Percentiles rank a stretch among this genome's conserved stretches.
phyloP scores from a whole-genome alignment of 2,797 vertebrate genomes.

The Margarornis squamiger region DNA sequence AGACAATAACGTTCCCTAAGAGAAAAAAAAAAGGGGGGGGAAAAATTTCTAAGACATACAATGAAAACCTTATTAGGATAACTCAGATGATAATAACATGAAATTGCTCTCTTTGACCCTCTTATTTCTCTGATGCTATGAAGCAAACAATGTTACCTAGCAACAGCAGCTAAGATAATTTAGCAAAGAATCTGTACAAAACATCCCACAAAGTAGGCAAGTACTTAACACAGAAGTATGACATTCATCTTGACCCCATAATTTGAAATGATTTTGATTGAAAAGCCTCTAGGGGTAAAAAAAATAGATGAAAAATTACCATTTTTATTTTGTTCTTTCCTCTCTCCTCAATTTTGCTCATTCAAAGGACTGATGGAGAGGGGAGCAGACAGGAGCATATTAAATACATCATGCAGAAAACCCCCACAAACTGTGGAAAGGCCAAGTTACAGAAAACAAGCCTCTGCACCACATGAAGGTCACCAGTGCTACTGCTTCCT shows the following conservation, averaged over 20 bases:
- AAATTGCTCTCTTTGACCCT: conserved; percentile 74
- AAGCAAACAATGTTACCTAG: conserved; percentile 80
- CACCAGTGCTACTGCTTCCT: not conserved
- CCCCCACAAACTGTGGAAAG: not conserved
- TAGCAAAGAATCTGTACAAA: conserved; percentile 76
- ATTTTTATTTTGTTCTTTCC: conserved; percentile 36
- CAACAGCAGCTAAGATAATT: conserved; percentile 80
- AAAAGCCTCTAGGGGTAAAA: conserved; percentile 34
- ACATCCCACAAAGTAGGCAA: conserved; percentile 79
- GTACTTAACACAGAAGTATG: conserved; percentile 73
- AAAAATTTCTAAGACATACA: conserved; percentile 45
- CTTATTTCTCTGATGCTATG: conserved; percentile 76
- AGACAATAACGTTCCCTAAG: conserved; percentile 86
- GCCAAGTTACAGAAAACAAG: not conserved
- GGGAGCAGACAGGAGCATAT: not conserved
- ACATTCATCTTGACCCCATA: conserved; percentile 66
- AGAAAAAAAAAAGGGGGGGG: not conserved
- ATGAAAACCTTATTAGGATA: conserved; percentile 71
- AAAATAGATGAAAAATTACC: not conserved
- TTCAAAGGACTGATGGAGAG: not conserved
- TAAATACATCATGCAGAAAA: not conserved
- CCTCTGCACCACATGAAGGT: not conserved
- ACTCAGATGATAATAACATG: conserved; percentile 68
- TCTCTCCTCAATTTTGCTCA: conserved; percentile 21
- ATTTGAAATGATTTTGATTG: conserved; percentile 69